Percentiles rank a stretch among this genome's conserved stretches.
phyloP scores from a whole-genome alignment of 2,797 vertebrate species.

The Chromobotia macracanthus region DNA sequence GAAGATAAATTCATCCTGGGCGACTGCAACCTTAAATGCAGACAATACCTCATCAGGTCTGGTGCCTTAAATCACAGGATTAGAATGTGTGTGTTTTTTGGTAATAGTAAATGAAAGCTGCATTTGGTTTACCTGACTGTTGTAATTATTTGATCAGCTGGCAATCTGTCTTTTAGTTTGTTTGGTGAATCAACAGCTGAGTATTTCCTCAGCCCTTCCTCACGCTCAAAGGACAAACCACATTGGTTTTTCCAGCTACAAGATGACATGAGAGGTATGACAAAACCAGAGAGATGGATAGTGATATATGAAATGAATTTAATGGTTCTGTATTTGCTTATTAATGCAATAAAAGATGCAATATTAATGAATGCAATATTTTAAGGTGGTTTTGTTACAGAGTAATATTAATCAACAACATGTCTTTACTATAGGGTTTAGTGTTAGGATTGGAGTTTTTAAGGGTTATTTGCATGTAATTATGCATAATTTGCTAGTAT shows the following conservation, averaged over 20 bases:
- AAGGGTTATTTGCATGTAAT: too few relatives aligned
- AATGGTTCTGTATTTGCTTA: not conserved
- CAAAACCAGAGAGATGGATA: not conserved
- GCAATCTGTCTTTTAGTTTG: conserved; percentile 57
- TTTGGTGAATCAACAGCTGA: conserved; percentile 65
- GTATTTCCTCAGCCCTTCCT: conserved; percentile 64
- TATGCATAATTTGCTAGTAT: too few relatives aligned
- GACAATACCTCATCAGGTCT: conserved; percentile 59
- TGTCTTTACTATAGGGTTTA: too few relatives aligned
- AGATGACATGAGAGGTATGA: conserved; percentile 62
- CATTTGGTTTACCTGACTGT: conserved; percentile 7
- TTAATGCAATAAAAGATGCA: too few relatives aligned
- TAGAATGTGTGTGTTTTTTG: not conserved
- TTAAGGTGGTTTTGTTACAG: too few relatives aligned
- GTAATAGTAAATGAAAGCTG: not conserved
- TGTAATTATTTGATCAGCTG: conserved; percentile 51
- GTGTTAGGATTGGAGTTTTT: too few relatives aligned
- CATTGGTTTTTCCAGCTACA: conserved; percentile 61
- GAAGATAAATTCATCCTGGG: not conserved
- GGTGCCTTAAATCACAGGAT: not conserved
- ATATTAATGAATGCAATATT: too few relatives aligned
- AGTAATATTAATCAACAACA: too few relatives aligned
- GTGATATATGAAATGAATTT: not conserved
- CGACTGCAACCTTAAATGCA: conserved; percentile 47
- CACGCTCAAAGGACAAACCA: conserved; percentile 47